A percentile compares a stretch with the other conserved stretches of the same genome.
Conservation (phyloP, 1,140 invertebrate genomes). For the Aphidius ervi region DNA sequence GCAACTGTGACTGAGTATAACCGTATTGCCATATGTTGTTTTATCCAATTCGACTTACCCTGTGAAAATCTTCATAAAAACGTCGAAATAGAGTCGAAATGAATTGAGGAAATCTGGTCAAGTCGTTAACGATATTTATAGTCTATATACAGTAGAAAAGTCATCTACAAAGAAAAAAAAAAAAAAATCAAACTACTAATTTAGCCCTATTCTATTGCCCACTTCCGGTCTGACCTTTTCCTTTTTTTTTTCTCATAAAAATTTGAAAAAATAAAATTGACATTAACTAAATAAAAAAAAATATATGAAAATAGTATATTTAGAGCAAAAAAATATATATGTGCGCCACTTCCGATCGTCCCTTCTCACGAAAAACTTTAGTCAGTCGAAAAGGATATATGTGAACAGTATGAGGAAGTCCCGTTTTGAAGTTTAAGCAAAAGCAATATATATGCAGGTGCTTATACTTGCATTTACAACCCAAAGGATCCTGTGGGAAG, state of each 20-base stretch:
- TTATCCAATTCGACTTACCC: background rate
- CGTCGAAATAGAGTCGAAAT: background rate
- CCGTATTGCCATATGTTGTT: constrained; percentile 44
- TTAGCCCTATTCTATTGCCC: no score
- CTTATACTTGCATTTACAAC: constrained; percentile 22
- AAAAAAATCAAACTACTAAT: no score
- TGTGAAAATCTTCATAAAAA: constrained; percentile 2
- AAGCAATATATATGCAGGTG: constrained; percentile 20
- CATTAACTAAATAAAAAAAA: no score
- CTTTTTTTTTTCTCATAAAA: background rate
- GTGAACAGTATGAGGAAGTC: constrained; percentile 8
- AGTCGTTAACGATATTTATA: no score
- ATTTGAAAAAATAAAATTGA: no score
- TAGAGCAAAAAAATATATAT: no score
- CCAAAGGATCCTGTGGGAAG: constrained; percentile 49
- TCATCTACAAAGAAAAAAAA: no score
- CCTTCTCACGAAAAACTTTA: no score
- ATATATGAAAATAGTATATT: no score
- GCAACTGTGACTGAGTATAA: constrained; percentile 35
- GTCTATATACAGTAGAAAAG: no score
- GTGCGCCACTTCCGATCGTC: no score
- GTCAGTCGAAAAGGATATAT: background rate
- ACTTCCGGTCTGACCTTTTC: constrained; percentile 4
- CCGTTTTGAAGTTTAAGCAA: constrained; percentile 9
- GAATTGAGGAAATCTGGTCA: no score